A percentile compares a stretch with the other conserved stretches of the same genome.
Evolutionary conservation across 2,113 vertebrate genomes (phyloP).

Genomic region (Pavo muticus): DNA sequence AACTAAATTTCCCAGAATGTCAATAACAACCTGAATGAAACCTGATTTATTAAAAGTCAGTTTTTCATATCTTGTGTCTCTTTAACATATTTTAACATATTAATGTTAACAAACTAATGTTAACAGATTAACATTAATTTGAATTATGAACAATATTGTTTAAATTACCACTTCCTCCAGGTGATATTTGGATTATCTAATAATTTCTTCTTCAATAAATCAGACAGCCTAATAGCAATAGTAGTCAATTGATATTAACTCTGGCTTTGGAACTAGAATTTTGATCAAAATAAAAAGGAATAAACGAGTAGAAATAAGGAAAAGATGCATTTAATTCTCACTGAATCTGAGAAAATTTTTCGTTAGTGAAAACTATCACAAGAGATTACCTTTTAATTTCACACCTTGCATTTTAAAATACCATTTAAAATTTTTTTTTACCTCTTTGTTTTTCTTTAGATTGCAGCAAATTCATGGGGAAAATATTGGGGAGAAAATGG

Average conservation of each 20-base stretch:
- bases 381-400: background rate
- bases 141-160: background rate
- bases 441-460: conserved; percentile 56
- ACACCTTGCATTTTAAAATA: background rate
- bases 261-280: background rate
- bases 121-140: background rate
- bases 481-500: conserved; percentile 84
- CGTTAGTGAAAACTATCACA: background rate
- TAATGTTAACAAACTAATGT: too few species aligned
- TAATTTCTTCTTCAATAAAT: background rate
- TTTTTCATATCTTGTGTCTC: background rate
- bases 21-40: background rate
- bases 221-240: background rate
- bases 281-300: background rate
- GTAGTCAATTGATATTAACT: background rate
- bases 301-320: background rate
- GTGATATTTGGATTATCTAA: background rate
- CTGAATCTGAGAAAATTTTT: background rate
- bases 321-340: background rate
- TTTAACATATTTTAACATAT: background rate
- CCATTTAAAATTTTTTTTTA: background rate
- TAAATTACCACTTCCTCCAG: background rate
- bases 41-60: background rate
- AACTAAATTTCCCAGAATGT: background rate
- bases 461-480: conserved; percentile 84